Evolutionary conservation across 2,797 vertebrate genomes (phyloP).

Genomic region (Balearica regulorum): DNA sequence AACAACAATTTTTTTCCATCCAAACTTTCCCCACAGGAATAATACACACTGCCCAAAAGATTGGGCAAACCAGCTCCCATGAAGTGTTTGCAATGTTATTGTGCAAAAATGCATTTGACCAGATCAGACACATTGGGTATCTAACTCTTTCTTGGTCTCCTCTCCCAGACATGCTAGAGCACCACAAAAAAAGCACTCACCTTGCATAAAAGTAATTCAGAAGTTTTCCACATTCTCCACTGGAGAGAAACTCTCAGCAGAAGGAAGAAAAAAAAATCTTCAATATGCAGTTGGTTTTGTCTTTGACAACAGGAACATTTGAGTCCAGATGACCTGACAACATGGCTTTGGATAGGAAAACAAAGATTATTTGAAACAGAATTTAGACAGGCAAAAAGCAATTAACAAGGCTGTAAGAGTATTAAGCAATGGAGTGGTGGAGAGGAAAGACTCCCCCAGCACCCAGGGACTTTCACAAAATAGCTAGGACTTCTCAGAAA

Average conservation of each 20-base stretch:
- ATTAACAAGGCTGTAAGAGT: background rate
- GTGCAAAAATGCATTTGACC: background rate
- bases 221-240: background rate
- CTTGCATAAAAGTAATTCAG: background rate
- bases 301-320: background rate
- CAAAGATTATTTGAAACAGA: background rate
- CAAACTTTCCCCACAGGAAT: background rate
- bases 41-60: background rate
- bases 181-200: background rate
- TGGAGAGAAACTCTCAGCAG: background rate
- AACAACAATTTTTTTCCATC: background rate
- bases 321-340: background rate
- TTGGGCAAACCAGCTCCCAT: background rate
- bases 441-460: background rate
- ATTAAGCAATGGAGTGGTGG: background rate
- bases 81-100: background rate
- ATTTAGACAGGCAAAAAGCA: background rate
- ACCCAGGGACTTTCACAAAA: background rate
- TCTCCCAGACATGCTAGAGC: background rate
- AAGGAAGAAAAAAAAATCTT: background rate
- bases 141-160: background rate
- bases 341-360: background rate
- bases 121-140: background rate
- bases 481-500: background rate
- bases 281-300: background rate